phyloP scores from a whole-genome alignment of 2,888 invertebrate genomes.

The Nipponacmea schrenckii region DNA sequence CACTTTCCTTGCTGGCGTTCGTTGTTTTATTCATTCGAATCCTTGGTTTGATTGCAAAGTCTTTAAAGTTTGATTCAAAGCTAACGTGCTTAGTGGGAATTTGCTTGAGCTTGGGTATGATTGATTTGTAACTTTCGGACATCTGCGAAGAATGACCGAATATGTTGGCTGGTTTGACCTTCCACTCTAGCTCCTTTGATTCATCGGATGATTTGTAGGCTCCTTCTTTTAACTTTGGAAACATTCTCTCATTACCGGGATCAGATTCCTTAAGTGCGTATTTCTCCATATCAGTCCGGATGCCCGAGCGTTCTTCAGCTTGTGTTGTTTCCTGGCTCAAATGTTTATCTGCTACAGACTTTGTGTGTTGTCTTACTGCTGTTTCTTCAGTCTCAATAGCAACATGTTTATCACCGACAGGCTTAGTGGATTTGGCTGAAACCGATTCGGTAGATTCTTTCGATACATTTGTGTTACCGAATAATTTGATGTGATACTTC shows the following conservation, averaged over 20 bases:
- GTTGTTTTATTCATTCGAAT: slow-evolving; percentile 45
- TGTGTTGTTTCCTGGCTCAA: slow-evolving; percentile 41
- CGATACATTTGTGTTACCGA: slow-evolving; percentile 35
- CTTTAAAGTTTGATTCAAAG: slow-evolving; percentile 47
- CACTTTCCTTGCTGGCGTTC: slow-evolving; percentile 44
- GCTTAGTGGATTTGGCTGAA: slow-evolving; percentile 31
- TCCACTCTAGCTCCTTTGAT: slow-evolving; percentile 40
- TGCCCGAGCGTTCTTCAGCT: slow-evolving; percentile 34
- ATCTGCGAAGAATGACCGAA: slow-evolving; percentile 59
- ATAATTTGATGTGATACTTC: slow-evolving; percentile 38
- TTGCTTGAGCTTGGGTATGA: slow-evolving; percentile 46
- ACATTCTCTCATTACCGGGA: slow-evolving; percentile 32
- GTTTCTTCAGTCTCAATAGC: slow-evolving; percentile 29
- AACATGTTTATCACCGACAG: slow-evolving; percentile 34
- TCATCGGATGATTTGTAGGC: slow-evolving; percentile 34
- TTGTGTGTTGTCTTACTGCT: slow-evolving; percentile 24
- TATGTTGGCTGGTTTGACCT: slow-evolving; percentile 46
- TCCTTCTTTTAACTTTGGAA: slow-evolving; percentile 39
- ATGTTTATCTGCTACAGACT: slow-evolving; percentile 34
- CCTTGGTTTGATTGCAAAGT: slow-evolving; percentile 49
- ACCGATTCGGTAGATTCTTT: slow-evolving; percentile 33
- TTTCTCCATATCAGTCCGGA: slow-evolving; percentile 33
- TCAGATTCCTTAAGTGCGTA: slow-evolving; percentile 39
- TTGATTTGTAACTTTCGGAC: slow-evolving; percentile 31
- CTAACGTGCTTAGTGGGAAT: slow-evolving; percentile 36